Conservation (phyloP, 2,113 vertebrate species). For the Cephalopterus ornatus region DNA sequence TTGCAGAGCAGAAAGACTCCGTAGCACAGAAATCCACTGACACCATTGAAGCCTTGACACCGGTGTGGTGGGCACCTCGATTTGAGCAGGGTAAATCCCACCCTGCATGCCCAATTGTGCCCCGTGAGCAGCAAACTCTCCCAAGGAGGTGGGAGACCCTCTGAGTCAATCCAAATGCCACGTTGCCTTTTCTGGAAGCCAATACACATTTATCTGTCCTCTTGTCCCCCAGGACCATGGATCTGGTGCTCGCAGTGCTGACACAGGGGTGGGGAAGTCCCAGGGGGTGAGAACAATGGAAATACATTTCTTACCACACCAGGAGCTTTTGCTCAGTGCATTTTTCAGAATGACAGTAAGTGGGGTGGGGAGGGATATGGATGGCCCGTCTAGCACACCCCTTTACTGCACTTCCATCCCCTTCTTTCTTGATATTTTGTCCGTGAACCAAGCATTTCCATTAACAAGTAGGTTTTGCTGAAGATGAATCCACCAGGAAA, state of each 20-base stretch:
- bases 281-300: not conserved
- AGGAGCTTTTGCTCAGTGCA: not conserved
- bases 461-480: not conserved
- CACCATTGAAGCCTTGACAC: not conserved
- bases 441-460: not conserved
- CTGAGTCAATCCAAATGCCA: not conserved
- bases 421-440: not conserved
- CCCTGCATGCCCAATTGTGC: not conserved
- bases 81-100: not conserved
- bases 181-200: not conserved
- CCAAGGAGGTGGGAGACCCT: not conserved
- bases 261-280: not conserved
- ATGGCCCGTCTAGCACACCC: not conserved
- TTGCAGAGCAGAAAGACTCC: not conserved
- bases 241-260: rapidly evolving
- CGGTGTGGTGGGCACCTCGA: not conserved
- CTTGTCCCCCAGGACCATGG: rapidly evolving
- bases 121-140: not conserved
- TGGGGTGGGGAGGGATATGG: not conserved
- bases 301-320: not conserved
- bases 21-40: not conserved
- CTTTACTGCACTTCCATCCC: not conserved
- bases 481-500: not conserved
- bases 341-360: not conserved
- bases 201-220: rapidly evolving